These are phyloP conservation scores for Australoheros scitulus DNA, from an alignment of 2,113 vertebrate genomes.

Conservation along the genomic window DNA sequence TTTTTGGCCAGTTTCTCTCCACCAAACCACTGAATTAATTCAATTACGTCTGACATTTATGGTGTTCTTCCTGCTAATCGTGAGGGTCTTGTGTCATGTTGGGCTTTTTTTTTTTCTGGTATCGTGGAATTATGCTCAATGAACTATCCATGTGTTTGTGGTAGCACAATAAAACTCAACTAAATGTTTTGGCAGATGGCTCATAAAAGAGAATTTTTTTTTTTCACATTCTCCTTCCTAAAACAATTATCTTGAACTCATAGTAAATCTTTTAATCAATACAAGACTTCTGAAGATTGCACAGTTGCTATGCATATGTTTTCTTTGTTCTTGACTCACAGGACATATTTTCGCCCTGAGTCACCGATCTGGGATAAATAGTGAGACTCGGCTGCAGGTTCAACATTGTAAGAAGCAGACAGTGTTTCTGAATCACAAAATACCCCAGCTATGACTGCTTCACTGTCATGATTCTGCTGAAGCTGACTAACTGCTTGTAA, in stretches of 20 bases:
- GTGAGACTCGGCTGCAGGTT: slow-evolving; percentile 47
- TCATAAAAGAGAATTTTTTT: slow-evolving; percentile 56
- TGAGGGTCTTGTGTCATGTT: slow-evolving; percentile 39
- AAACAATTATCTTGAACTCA: slow-evolving; percentile 56
- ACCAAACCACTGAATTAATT: slow-evolving; percentile 49
- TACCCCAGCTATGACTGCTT: slow-evolving; percentile 51
- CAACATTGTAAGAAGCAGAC: slow-evolving; percentile 48
- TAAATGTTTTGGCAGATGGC: slow-evolving; percentile 63
- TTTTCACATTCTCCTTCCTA: slow-evolving; percentile 56
- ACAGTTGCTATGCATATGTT: slow-evolving; percentile 75
- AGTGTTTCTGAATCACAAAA: slow-evolving; percentile 61
- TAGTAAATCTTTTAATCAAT: slow-evolving; percentile 70
- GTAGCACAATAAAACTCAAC: slow-evolving; percentile 55
- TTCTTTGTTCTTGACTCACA: slow-evolving; percentile 68
- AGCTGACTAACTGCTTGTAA: slow-evolving; percentile 61
- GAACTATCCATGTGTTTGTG: slow-evolving; percentile 57
- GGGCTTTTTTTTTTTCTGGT: slow-evolving; percentile 37
- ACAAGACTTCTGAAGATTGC: slow-evolving; percentile 61
- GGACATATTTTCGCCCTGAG: slow-evolving; percentile 74
- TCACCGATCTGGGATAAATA: slow-evolving; percentile 66
- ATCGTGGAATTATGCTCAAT: slow-evolving; percentile 40
- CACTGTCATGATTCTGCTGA: slow-evolving; percentile 26
- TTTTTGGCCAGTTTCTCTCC: slow-evolving; percentile 54
- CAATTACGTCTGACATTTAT: slow-evolving; percentile 57
- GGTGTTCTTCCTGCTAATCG: slow-evolving; percentile 52